Evolutionary conservation across 1,140 invertebrate species (phyloP).

Genomic region (Hyles vespertilio): DNA sequence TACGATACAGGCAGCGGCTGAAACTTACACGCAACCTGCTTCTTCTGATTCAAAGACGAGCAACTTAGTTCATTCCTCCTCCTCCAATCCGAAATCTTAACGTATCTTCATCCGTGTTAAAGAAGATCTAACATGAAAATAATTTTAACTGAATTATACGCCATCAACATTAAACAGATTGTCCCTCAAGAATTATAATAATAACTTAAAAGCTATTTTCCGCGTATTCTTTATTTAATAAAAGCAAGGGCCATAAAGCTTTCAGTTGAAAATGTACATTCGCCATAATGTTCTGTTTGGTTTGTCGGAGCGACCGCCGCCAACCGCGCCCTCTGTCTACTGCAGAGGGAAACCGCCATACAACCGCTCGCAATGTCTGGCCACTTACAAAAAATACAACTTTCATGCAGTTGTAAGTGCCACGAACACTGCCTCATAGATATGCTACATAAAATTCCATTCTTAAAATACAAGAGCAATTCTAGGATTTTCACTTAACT

Average conservation of each 20-base stretch:
- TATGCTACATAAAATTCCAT: no score
- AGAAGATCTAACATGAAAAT: no score
- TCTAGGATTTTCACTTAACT: no score
- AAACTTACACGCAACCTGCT: neutral
- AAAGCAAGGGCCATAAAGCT: slow-evolving; percentile 6
- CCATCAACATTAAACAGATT: no score
- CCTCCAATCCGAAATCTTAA: neutral
- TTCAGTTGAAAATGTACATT: slow-evolving; percentile 17
- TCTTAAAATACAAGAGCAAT: no score
- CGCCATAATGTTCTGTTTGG: slow-evolving; percentile 25
- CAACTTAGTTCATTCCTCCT: slow-evolving; percentile 30
- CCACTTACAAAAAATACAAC: slow-evolving; percentile 16
- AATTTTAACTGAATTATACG: no score
- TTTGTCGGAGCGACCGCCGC: slow-evolving; percentile 16
- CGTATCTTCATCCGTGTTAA: no score
- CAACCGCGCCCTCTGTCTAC: slow-evolving; percentile 11
- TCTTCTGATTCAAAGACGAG: slow-evolving; percentile 24
- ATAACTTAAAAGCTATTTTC: no score
- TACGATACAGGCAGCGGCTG: slow-evolving; percentile 5
- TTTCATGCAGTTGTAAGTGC: slow-evolving; percentile 8
- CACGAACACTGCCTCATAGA: neutral
- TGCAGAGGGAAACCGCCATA: slow-evolving; percentile 11
- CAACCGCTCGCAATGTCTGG: slow-evolving; percentile 13
- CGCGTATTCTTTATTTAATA: neutral
- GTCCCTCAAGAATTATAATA: no score